Conservation (phyloP, 2,888 invertebrate genomes). For the Amphiduros pacificus region DNA sequence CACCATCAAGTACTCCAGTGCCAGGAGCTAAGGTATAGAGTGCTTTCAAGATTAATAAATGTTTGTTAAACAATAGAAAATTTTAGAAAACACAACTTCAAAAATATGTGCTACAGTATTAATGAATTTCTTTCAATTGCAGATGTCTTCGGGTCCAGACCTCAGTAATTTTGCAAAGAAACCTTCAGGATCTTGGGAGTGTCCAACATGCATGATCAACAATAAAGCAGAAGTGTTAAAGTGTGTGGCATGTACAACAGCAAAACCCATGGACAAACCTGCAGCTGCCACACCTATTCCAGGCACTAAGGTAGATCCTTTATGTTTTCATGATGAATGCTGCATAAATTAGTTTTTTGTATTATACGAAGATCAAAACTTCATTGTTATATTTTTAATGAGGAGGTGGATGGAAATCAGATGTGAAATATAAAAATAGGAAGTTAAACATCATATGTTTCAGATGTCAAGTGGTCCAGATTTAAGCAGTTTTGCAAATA, state of each 20-base stretch:
- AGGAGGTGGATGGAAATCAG: too few species aligned
- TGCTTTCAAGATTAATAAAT: too few species aligned
- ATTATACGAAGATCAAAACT: too few species aligned
- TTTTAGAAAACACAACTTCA: too few species aligned
- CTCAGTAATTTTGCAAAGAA: slow-evolving; percentile 19
- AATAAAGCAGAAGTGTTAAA: slow-evolving; percentile 28
- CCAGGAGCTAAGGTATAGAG: too few species aligned
- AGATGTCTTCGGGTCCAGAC: not conserved
- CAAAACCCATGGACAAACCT: slow-evolving; percentile 12
- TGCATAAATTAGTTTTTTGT: too few species aligned
- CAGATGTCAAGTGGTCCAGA: not conserved
- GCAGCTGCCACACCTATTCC: not conserved
- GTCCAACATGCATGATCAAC: slow-evolving; percentile 34
- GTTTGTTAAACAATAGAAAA: too few species aligned
- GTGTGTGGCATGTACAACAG: slow-evolving; percentile 18
- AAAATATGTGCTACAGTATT: too few species aligned
- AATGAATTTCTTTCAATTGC: too few species aligned
- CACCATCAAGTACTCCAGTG: too few species aligned
- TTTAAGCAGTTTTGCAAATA: slow-evolving; percentile 10
- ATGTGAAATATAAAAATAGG: too few species aligned
- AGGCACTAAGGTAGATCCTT: not conserved
- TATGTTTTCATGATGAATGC: not conserved
- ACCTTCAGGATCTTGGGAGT: slow-evolving; percentile 34
- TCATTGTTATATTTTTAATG: too few species aligned
- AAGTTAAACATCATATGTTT: not conserved